A percentile compares a stretch with the other conserved stretches of the same genome.
phyloP scores from a whole-genome alignment of 2,797 vertebrate genomes.

The Ctenopoma kingsleyae region DNA sequence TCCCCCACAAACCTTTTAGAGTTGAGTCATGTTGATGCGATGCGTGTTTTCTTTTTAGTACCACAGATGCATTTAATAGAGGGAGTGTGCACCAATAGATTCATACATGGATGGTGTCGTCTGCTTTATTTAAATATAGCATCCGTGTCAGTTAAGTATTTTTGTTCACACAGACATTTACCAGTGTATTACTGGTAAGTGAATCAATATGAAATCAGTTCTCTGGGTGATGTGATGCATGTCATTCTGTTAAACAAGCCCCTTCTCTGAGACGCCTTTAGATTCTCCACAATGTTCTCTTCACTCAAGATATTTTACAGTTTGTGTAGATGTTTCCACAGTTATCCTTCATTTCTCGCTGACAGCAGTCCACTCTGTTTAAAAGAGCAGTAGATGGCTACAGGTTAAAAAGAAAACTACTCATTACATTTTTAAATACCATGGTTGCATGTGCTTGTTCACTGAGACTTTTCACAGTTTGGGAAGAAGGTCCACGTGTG shows the following conservation, averaged over 20 bases:
- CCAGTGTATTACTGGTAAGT: not conserved
- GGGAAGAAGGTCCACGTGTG: slow-evolving; percentile 14
- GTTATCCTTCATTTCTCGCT: slow-evolving; percentile 31
- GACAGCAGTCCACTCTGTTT: slow-evolving; percentile 33
- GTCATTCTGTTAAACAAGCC: slow-evolving; percentile 11
- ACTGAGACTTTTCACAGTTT: slow-evolving; percentile 31
- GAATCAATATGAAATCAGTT: not conserved
- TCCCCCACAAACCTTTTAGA: slow-evolving; percentile 3
- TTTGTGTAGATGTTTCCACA: slow-evolving; percentile 11
- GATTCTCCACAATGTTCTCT: not conserved
- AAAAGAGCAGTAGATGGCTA: slow-evolving; percentile 40
- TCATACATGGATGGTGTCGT: not conserved
- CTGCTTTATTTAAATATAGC: not conserved
- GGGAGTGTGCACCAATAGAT: not conserved
- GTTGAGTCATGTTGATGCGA: slow-evolving; percentile 10
- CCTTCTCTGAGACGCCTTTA: slow-evolving; percentile 3
- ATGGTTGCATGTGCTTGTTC: slow-evolving; percentile 40
- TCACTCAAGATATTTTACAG: slow-evolving; percentile 7
- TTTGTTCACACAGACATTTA: not conserved
- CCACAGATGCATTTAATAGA: not conserved
- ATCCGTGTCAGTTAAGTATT: not conserved
- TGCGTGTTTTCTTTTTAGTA: not conserved
- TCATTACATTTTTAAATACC: slow-evolving; percentile 47
- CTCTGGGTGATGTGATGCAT: not conserved
- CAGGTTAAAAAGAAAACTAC: slow-evolving; percentile 10